These are phyloP conservation scores for Zophobas morio DNA, from an alignment of 1,140 invertebrate species.

Conservation along the genomic window DNA sequence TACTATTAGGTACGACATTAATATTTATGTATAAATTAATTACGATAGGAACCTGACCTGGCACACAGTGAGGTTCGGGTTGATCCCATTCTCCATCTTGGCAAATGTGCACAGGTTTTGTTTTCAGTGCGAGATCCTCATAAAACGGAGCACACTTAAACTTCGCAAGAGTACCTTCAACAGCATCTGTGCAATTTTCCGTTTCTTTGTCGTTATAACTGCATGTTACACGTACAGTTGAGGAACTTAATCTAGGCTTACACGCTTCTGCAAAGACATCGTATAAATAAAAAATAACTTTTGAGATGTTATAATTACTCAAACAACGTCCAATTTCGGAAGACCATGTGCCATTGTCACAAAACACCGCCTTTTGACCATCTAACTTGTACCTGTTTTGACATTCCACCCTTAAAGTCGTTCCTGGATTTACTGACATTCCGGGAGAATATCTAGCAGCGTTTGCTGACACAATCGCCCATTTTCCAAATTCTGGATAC, in stretches of 20 bases:
- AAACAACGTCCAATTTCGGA: constrained; percentile 35
- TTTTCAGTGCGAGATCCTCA: neutral
- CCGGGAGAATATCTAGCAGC: constrained; percentile 10
- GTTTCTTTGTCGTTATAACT: neutral
- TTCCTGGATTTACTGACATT: neutral
- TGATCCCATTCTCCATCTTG: constrained; percentile 3
- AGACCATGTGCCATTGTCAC: constrained; percentile 46
- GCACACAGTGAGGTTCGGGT: constrained; percentile 7
- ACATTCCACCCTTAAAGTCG: constrained; percentile 28
- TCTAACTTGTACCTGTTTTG: constrained; percentile 46
- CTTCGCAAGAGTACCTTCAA: constrained; percentile 24
- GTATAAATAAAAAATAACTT: neutral
- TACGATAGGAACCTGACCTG: constrained; percentile 18
- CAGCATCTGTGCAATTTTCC: neutral
- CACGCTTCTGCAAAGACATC: constrained; percentile 6
- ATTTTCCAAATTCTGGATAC: constrained; percentile 53
- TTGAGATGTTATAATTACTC: constrained; percentile 37
- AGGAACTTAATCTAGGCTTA: neutral
- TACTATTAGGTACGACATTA: neutral
- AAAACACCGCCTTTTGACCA: constrained; percentile 3
- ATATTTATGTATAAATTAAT: constrained; percentile 6
- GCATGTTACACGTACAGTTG: constrained; percentile 6
- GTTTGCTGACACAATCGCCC: constrained; percentile 11
- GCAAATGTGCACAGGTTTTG: neutral
- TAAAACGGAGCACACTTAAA: constrained; percentile 30